Evolutionary conservation across 2,797 vertebrate genomes (phyloP).

Genomic region (Microcaecilia unicolor): DNA sequence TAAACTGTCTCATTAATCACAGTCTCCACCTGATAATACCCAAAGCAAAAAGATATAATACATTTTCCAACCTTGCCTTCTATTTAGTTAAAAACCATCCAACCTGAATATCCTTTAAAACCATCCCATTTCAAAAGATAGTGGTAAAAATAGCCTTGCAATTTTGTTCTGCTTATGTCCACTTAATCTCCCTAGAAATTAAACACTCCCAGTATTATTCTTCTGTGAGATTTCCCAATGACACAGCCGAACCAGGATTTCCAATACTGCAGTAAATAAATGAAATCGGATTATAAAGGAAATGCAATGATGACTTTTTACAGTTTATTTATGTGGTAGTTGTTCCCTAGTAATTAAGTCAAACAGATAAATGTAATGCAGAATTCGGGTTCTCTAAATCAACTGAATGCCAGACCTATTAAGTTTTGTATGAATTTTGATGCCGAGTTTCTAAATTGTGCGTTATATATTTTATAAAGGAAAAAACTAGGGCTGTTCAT

Average conservation of each 20-base stretch:
- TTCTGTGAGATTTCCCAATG: not conserved
- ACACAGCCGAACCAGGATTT: slow-evolving; percentile 16
- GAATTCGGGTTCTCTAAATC: not conserved
- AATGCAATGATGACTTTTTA: slow-evolving; percentile 8
- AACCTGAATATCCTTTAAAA: not conserved
- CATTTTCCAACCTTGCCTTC: not conserved
- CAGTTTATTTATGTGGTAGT: slow-evolving; percentile 16
- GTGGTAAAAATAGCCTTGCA: not conserved
- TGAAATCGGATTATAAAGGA: slow-evolving; percentile 21
- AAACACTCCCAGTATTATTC: not conserved
- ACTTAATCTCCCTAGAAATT: too few species aligned
- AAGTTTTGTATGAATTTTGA: too few species aligned
- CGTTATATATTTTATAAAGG: not conserved
- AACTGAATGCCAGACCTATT: not conserved
- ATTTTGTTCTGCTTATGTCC: too few species aligned
- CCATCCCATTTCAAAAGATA: not conserved
- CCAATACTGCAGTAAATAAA: slow-evolving; percentile 12
- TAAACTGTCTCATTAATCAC: not conserved
- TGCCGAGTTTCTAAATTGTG: not conserved
- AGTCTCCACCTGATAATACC: too few species aligned
- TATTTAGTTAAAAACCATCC: not conserved
- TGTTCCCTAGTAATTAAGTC: slow-evolving; percentile 42
- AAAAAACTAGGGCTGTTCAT: too few species aligned
- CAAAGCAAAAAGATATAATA: not conserved
- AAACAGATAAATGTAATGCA: slow-evolving; percentile 21